Base-by-base conservation (phyloP, 2,888 invertebrate species). In the Dynastes grantii region DNA sequence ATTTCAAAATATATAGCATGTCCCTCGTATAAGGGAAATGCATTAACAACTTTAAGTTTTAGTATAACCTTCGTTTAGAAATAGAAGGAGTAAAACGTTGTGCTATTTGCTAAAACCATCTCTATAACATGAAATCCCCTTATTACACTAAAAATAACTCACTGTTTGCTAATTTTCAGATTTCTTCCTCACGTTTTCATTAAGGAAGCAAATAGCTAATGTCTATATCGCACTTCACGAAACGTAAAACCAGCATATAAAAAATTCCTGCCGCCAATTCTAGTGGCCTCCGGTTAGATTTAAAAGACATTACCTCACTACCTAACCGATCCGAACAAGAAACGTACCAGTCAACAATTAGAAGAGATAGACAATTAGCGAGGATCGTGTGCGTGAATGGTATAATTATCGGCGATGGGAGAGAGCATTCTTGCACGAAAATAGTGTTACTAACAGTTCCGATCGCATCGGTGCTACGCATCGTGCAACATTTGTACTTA, bases 391-490 rank as follows among this genome's bases (percentile, higher is more conserved):
- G 65, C 65, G 76, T 64, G 51, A 76, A 76, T 65, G 65, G 67
- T 65, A 65, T 76, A 76, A 76, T 76, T 76, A 53, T 51, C 32
- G 76, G 67, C 37, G 37, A 32, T 64, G 51, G 64, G 8, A 63
- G 75, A 65, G 76, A 67, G 29, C 76, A 68, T 77, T 67, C 67
- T 67, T 77, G 76, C 76, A 77, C 76, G 76, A 67, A 77, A 68
- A 77, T 65, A 53, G 51, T 76, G 65, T 64, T 65, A 76, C 45
- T 64, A 49, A 67, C 32, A 29, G 53, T 49, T 63, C 4, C 65
- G 13, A 65, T 45, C 22, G 13, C 9, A 29, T 45, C 65, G 40
- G 45, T 51, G 51, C 29, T 63, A 63, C 63, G 63, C 63, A 63
- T 63, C 32, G 63, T 32, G 32, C 63, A 63, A 29, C 16, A 55